Conservation (phyloP, 2,888 invertebrate genomes). For the Acrocyrtus sp. region DNA sequence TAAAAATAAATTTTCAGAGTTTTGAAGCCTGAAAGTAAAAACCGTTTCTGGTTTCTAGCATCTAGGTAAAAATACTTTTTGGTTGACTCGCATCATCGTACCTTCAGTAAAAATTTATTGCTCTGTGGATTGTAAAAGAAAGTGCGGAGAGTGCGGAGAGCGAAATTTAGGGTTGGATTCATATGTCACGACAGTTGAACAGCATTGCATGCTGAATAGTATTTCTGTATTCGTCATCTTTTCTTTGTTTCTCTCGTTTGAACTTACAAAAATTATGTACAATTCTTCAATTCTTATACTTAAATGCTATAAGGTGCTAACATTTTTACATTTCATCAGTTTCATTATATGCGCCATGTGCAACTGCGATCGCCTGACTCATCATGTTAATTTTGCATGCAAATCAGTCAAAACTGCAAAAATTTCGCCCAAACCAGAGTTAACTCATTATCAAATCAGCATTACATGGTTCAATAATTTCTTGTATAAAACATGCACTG, state of each 20-base stretch:
- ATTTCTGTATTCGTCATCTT: background rate
- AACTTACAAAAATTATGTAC: background rate
- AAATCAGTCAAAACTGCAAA: background rate
- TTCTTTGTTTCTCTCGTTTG: background rate
- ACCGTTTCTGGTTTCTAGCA: too few species aligned
- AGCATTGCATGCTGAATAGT: too few species aligned
- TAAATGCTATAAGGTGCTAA: background rate
- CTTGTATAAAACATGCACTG: background rate
- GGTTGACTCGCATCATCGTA: too few species aligned
- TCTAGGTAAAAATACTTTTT: too few species aligned
- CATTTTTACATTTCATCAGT: background rate
- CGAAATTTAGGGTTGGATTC: too few species aligned
- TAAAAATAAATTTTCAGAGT: too few species aligned
- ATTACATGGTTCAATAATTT: background rate
- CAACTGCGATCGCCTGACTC: background rate
- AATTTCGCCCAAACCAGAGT: background rate
- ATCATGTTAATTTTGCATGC: slow-evolving; percentile 17
- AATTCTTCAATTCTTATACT: background rate
- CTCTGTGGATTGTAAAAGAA: too few species aligned
- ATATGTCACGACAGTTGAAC: too few species aligned
- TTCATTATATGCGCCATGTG: slow-evolving; percentile 3
- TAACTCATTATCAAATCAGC: background rate
- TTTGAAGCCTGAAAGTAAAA: too few species aligned
- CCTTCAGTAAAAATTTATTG: too few species aligned
- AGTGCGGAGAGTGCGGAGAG: too few species aligned